Conservation (phyloP, 92 coral and sea anemone species). For the Muricea muricata region DNA sequence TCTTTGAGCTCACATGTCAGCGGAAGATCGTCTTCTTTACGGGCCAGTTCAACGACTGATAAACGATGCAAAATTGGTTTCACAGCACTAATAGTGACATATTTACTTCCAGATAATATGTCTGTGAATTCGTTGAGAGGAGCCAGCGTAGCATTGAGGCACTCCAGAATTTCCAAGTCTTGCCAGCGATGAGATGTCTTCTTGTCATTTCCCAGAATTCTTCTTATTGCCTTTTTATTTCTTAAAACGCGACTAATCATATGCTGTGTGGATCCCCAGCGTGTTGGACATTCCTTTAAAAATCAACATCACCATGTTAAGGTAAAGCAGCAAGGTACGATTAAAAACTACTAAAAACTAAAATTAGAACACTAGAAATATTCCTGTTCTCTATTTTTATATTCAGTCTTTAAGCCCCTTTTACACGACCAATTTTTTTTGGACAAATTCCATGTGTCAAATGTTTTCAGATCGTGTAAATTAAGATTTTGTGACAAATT, state of each 20-base stretch:
- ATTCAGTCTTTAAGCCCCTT: too few relatives aligned
- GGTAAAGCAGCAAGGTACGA: neutral
- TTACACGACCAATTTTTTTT: too few relatives aligned
- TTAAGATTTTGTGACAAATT: too few relatives aligned
- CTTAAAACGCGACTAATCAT: constrained; percentile 5
- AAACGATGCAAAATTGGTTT: constrained; percentile 12
- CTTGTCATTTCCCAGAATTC: constrained; percentile 6
- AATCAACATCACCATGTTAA: constrained; percentile 1
- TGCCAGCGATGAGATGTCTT: neutral
- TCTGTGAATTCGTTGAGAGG: neutral
- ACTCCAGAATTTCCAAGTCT: neutral
- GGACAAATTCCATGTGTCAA: too few relatives aligned
- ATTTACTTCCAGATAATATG: constrained; percentile 3
- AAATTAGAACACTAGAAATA: neutral
- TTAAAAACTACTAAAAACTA: constrained; percentile 2
- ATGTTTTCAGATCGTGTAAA: too few relatives aligned
- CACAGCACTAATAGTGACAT: neutral
- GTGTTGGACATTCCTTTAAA: neutral
- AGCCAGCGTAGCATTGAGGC: constrained; percentile 8
- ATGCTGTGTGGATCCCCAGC: constrained; percentile 13
- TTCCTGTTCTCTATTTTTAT: too few relatives aligned
- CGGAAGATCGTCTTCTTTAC: constrained; percentile 6
- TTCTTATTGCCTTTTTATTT: constrained; percentile 1
- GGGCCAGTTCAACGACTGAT: neutral
- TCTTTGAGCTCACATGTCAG: neutral